Conservation (phyloP, 2,113 vertebrate genomes). For the Motacilla tschutschensis region DNA sequence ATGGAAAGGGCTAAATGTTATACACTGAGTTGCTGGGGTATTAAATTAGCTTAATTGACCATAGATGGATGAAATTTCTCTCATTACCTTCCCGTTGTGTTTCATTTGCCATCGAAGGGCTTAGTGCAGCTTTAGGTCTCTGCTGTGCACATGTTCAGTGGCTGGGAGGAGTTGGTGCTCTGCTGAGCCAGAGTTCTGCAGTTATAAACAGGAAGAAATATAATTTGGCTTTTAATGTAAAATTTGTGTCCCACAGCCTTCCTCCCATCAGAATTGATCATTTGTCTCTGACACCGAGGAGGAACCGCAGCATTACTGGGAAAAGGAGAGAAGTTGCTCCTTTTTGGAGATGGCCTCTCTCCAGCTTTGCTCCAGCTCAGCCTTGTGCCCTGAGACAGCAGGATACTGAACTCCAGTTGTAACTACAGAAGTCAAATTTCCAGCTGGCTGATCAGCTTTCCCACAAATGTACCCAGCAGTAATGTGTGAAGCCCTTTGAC, state of each 20-base stretch:
- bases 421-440: not conserved
- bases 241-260: not conserved
- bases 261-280: not conserved
- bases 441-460: not conserved
- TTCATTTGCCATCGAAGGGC: not conserved
- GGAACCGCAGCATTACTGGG: not conserved
- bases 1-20: not conserved
- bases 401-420: not conserved
- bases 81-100: not conserved
- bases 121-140: constrained; percentile 2
- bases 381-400: not conserved
- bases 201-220: constrained; percentile 40
- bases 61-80: not conserved
- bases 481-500: not conserved
- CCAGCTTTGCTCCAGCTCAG: not conserved
- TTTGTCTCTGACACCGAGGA: not conserved
- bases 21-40: not conserved
- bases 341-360: not conserved
- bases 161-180: not conserved
- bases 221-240: not conserved
- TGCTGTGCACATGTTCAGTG: not conserved
- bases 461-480: not conserved
- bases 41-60: constrained; percentile 36
- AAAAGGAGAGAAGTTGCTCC: not conserved
- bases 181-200: not conserved